A percentile compares a stretch with the other conserved stretches of the same genome.
Evolutionary conservation across 2,113 vertebrate genomes (phyloP).

Genomic region (Andinoacara biseriatus): DNA sequence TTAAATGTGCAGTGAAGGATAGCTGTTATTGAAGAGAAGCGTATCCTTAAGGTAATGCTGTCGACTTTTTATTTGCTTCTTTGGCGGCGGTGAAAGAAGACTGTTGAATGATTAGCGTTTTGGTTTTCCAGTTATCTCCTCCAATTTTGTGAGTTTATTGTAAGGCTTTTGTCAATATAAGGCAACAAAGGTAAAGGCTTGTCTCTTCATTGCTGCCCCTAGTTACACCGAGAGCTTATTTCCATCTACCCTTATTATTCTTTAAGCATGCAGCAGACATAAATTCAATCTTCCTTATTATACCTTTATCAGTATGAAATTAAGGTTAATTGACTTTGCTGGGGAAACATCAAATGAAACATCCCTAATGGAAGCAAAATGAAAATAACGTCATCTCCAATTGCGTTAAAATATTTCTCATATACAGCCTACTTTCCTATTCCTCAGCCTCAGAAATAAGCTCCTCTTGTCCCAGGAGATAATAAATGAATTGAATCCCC

Average conservation of each 20-base stretch:
- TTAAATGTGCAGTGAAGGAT: constrained; percentile 72
- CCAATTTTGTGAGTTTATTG: constrained; percentile 51
- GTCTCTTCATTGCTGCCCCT: constrained; percentile 44
- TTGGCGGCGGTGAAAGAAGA: constrained; percentile 39
- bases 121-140: constrained; percentile 59
- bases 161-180: constrained; percentile 52
- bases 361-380: constrained; percentile 79
- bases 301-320: constrained; percentile 74
- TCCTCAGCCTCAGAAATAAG: constrained; percentile 96
- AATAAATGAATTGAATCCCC: constrained; percentile 99
- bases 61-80: constrained; percentile 68
- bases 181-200: constrained; percentile 42
- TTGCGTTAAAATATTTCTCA: constrained; percentile 85
- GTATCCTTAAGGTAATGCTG: constrained; percentile 72
- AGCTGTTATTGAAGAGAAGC: constrained; percentile 69
- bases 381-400: constrained; percentile 81
- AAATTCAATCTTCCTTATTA: constrained; percentile 72
- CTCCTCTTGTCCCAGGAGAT: constrained; percentile 97
- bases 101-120: constrained; percentile 62
- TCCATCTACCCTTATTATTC: constrained; percentile 51
- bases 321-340: constrained; percentile 83
- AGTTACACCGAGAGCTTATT: constrained; percentile 28
- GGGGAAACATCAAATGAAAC: constrained; percentile 73
- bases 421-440: constrained; percentile 89
- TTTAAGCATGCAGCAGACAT: constrained; percentile 57